Evolutionary conservation across 2,888 invertebrate species (phyloP).

Genomic region (Drosophila fulvimacula): DNA sequence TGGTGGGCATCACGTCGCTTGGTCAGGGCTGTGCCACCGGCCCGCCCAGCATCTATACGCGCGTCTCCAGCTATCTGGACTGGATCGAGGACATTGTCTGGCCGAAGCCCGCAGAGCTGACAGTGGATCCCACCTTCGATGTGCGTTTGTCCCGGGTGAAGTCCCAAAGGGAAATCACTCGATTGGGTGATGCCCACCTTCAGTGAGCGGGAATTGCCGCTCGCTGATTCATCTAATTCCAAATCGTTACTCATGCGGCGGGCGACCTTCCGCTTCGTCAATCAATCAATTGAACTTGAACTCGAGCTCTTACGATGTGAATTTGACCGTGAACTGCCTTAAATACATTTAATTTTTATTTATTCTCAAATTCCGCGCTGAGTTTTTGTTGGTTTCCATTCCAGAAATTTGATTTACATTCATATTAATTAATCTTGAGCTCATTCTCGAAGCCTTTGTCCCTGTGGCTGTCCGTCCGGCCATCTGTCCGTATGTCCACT

Average conservation of each 20-base stretch:
- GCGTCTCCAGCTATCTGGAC: constrained; percentile 74
- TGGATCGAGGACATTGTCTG: constrained; percentile 79
- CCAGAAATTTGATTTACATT: background rate
- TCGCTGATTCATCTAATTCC: constrained; percentile 1
- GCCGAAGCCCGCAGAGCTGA: constrained; percentile 41
- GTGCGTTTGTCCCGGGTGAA: constrained; percentile 27
- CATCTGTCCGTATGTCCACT: no score
- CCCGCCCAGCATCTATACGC: constrained; percentile 76
- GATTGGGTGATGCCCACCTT: background rate
- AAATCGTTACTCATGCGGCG: background rate
- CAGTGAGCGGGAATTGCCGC: background rate
- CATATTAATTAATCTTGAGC: no score
- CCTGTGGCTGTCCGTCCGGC: no score
- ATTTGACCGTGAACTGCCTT: background rate
- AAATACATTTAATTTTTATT: constrained; percentile 1
- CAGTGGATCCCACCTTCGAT: constrained; percentile 40
- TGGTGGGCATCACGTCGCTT: constrained; percentile 69
- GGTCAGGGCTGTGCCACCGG: constrained; percentile 76
- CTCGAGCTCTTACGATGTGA: background rate
- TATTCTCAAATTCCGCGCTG: background rate
- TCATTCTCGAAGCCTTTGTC: no score
- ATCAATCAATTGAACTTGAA: background rate
- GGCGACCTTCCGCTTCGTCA: background rate
- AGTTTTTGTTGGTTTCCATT: background rate
- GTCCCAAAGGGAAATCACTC: background rate